These are phyloP conservation scores for Hypomecis atomaria DNA, from an alignment of 2,888 invertebrate genomes.

Conservation along the genomic window DNA sequence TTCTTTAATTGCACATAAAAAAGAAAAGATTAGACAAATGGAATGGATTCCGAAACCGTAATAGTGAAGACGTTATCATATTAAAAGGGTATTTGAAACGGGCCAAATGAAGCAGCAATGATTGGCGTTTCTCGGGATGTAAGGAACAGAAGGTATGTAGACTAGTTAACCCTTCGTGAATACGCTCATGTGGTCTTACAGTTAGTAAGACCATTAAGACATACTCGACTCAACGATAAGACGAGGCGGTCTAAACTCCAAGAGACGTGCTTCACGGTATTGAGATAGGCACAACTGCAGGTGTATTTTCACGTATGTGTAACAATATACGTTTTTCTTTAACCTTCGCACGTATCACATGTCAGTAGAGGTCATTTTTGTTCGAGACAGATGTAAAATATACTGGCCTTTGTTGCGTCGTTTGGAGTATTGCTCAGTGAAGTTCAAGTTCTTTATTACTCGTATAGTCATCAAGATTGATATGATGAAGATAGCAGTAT, in stretches of 20 bases:
- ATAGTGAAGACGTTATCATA: conserved; percentile 29
- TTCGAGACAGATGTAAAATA: conserved; percentile 18
- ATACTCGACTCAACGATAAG: conserved; percentile 67
- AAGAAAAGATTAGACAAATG: conserved; percentile 26
- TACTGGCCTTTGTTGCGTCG: conserved; percentile 40
- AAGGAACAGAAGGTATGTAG: conserved; percentile 20
- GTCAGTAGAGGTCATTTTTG: conserved; percentile 47
- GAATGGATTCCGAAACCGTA: conserved; percentile 26
- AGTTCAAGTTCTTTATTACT: conserved; percentile 71
- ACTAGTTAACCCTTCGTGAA: conserved; percentile 64
- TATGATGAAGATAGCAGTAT: conserved; percentile 56
- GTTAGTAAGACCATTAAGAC: conserved; percentile 74
- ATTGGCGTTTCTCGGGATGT: conserved; percentile 23
- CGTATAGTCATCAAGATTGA: conserved; percentile 74
- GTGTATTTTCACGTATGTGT: conserved; percentile 71
- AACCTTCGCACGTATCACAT: conserved; percentile 39
- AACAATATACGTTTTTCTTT: conserved; percentile 43
- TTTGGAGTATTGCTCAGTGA: conserved; percentile 49
- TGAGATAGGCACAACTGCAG: conserved; percentile 70
- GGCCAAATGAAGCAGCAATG: conserved; percentile 17
- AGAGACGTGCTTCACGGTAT: conserved; percentile 77
- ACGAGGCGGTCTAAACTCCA: conserved; percentile 58
- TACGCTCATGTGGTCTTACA: conserved; percentile 69
- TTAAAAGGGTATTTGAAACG: conserved; percentile 24
- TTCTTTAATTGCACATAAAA: conserved; percentile 38